These are phyloP conservation scores for Kuschelorhynchus macadamiae DNA, from an alignment of 2,888 invertebrate genomes.

Conservation along the genomic window DNA sequence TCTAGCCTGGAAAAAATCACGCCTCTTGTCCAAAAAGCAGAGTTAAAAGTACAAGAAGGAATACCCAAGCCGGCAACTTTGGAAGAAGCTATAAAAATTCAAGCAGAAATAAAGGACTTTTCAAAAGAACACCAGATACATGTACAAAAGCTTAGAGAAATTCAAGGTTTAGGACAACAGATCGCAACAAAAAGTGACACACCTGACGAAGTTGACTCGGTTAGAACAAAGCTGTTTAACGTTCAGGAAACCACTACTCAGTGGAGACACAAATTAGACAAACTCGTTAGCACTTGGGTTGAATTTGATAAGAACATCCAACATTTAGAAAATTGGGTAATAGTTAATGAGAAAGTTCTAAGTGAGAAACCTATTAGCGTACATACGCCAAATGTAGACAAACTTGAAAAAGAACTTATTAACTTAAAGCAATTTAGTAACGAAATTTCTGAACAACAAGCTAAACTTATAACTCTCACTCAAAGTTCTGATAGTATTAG, in stretches of 20 bases:
- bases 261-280: slow-evolving; percentile 83
- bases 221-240: slow-evolving; percentile 87
- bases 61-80: slow-evolving; percentile 83
- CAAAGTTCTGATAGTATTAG: slow-evolving; percentile 86
- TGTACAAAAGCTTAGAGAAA: slow-evolving; percentile 80
- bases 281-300: slow-evolving; percentile 84
- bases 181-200: slow-evolving; percentile 82
- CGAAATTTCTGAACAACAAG: slow-evolving; percentile 88
- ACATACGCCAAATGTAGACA: slow-evolving; percentile 80
- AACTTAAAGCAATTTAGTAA: slow-evolving; percentile 86
- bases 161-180: slow-evolving; percentile 82
- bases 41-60: slow-evolving; percentile 81
- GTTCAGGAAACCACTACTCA: slow-evolving; percentile 86
- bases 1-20: slow-evolving; percentile 83
- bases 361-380: slow-evolving; percentile 74
- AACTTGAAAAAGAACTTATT: slow-evolving; percentile 82
- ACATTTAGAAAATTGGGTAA: slow-evolving; percentile 84
- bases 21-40: slow-evolving; percentile 91
- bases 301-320: slow-evolving; percentile 84
- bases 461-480: slow-evolving; percentile 83
- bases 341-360: slow-evolving; percentile 76
- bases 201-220: slow-evolving; percentile 87
- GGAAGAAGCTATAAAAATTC: slow-evolving; percentile 85
- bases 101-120: slow-evolving; percentile 80
- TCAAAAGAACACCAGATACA: slow-evolving; percentile 85